Evolutionary conservation across 2,797 vertebrate genomes (phyloP).

Genomic region (Etheostoma perlongum): DNA sequence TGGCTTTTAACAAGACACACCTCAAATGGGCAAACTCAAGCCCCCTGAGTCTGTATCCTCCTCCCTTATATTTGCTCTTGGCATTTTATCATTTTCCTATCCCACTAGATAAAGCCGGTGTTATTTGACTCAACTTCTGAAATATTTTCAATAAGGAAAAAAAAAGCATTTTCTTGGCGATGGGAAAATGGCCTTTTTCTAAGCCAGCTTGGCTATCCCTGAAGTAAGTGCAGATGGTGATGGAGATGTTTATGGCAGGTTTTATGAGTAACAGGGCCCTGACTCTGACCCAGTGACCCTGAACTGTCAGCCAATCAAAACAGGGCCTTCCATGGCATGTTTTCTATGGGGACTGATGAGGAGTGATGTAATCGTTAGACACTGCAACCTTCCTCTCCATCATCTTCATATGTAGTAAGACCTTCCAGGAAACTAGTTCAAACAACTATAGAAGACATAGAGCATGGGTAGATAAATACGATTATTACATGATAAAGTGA

Average conservation of each 20-base stretch:
- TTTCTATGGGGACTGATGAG: slow-evolving; percentile 80
- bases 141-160: slow-evolving; percentile 69
- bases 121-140: slow-evolving; percentile 75
- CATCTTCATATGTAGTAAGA: slow-evolving; percentile 42
- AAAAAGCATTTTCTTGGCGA: slow-evolving; percentile 53
- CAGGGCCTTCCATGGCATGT: slow-evolving; percentile 70
- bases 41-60: slow-evolving; percentile 70
- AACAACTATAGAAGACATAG: slow-evolving; percentile 27
- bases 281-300: slow-evolving; percentile 80
- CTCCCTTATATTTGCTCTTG: slow-evolving; percentile 73
- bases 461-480: slow-evolving; percentile 1
- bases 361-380: slow-evolving; percentile 80
- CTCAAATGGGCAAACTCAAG: slow-evolving; percentile 75
- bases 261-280: slow-evolving; percentile 79
- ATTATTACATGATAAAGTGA: slow-evolving; percentile 37
- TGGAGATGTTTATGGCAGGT: slow-evolving; percentile 81
- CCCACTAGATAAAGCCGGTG: slow-evolving; percentile 73
- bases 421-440: slow-evolving; percentile 30
- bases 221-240: slow-evolving; percentile 76
- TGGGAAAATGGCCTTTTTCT: slow-evolving; percentile 59
- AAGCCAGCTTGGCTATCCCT: slow-evolving; percentile 59
- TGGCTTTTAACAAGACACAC: slow-evolving; percentile 81
- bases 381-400: slow-evolving; percentile 59
- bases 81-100: slow-evolving; percentile 77
- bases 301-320: slow-evolving; percentile 84